These are phyloP conservation scores for Eremobia ochroleuca DNA, from an alignment of 2,888 invertebrate species.

Conservation along the genomic window DNA sequence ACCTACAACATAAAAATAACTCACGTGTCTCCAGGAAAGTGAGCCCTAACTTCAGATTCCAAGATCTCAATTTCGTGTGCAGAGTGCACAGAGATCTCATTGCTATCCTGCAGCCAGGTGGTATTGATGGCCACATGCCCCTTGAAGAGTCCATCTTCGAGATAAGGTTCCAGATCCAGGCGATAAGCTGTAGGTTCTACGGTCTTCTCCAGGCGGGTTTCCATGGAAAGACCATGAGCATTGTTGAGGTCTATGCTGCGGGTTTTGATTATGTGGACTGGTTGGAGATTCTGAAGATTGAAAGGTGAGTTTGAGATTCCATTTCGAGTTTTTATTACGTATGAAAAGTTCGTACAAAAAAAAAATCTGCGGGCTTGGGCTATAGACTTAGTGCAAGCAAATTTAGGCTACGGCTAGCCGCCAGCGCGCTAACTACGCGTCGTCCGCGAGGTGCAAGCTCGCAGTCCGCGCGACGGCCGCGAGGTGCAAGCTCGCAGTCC, in stretches of 20 bases:
- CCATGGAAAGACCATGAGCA: slow-evolving; percentile 92
- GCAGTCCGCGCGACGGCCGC: too few species aligned
- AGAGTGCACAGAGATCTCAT: slow-evolving; percentile 92
- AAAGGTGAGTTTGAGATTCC: neutral
- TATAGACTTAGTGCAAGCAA: too few species aligned
- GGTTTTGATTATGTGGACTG: slow-evolving; percentile 83
- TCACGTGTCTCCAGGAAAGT: slow-evolving; percentile 77
- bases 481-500: too few species aligned
- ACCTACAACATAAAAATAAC: slow-evolving; percentile 44
- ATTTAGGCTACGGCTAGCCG: too few species aligned
- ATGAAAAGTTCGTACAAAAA: neutral
- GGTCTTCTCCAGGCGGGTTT: slow-evolving; percentile 92
- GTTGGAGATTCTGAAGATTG: slow-evolving; percentile 63
- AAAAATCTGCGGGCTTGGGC: too few species aligned
- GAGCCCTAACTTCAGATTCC: slow-evolving; percentile 86
- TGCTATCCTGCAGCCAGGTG: slow-evolving; percentile 92
- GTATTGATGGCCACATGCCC: slow-evolving; percentile 93
- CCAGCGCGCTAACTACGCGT: too few species aligned
- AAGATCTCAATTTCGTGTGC: slow-evolving; percentile 92
- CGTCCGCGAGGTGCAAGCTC: too few species aligned
- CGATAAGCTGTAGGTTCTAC: slow-evolving; percentile 93
- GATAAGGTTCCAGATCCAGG: slow-evolving; percentile 92
- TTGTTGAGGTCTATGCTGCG: slow-evolving; percentile 94
- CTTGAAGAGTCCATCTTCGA: slow-evolving; percentile 92
- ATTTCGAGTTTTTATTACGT: neutral